Evolutionary conservation across 1,140 invertebrate genomes (phyloP).

Genomic region (Zaprionus lachaisei): DNA sequence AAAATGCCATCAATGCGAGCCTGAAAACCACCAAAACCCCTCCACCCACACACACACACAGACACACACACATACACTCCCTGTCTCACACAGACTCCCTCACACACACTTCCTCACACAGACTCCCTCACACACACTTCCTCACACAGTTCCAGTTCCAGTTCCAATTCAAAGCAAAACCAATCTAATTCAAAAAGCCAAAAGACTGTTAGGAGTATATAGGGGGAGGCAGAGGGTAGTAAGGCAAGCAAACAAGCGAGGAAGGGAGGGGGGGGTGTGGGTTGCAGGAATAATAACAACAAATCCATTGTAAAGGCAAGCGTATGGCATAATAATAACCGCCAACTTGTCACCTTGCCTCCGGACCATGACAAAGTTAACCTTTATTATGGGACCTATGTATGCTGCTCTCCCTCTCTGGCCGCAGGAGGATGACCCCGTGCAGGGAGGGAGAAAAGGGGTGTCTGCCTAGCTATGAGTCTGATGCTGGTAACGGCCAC

Average conservation of each 20-base stretch:
- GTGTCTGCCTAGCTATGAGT: slow-evolving; percentile 1
- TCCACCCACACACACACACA: neutral
- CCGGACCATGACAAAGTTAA: slow-evolving; percentile 35
- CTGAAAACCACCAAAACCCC: slow-evolving; percentile 34
- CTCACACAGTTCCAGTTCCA: slow-evolving; percentile 9
- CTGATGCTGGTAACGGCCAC: slow-evolving; percentile 2
- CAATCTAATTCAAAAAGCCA: slow-evolving; percentile 59
- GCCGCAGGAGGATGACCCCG: neutral
- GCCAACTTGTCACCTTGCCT: slow-evolving; percentile 74
- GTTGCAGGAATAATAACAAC: slow-evolving; percentile 31
- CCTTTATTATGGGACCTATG: slow-evolving; percentile 53
- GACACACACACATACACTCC: neutral
- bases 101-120: no score
- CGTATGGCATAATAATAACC: slow-evolving; percentile 78
- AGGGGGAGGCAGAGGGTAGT: no score
- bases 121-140: no score
- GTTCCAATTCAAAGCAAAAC: slow-evolving; percentile 29
- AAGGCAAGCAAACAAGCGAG: no score
- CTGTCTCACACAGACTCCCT: no score
- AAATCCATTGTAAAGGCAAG: slow-evolving; percentile 68
- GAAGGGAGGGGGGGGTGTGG: neutral
- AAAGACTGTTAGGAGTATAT: no score
- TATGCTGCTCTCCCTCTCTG: neutral
- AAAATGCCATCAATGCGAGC: slow-evolving; percentile 73
- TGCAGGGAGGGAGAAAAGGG: neutral